Conservation (phyloP, 2,113 vertebrate genomes). For the Amazona guildingii region DNA sequence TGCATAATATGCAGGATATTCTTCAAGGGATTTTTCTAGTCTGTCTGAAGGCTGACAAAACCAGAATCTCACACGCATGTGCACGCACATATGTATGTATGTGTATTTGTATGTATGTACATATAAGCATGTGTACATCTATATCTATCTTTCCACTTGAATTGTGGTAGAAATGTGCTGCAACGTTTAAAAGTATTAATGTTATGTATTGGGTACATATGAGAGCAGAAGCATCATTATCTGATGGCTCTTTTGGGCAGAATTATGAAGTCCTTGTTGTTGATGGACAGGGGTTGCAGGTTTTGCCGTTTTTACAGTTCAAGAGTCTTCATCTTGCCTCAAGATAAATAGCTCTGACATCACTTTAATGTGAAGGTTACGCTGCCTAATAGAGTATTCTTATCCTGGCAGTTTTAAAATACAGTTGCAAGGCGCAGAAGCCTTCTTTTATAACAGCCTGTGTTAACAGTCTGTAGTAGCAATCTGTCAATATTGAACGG, state of each 20-base stretch:
- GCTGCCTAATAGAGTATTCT: not conserved
- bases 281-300: not conserved
- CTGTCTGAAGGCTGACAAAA: not conserved
- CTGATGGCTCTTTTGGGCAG: not conserved
- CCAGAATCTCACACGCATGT: not conserved
- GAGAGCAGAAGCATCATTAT: not conserved
- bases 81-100: accelerated
- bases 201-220: not conserved
- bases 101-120: not conserved
- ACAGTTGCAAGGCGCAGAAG: not conserved
- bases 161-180: not conserved
- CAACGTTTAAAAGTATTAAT: not conserved
- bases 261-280: not conserved
- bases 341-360: not conserved
- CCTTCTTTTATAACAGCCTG: not conserved
- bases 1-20: not conserved
- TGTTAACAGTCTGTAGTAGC: not conserved
- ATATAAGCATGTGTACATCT: not conserved
- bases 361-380: not conserved
- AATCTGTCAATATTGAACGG: not conserved
- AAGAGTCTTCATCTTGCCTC: not conserved
- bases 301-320: not conserved
- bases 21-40: not conserved
- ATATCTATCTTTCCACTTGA: not conserved
- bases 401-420: not conserved